Base-by-base conservation (phyloP, 2,888 invertebrate species). In the Pemphredon lugubris region DNA sequence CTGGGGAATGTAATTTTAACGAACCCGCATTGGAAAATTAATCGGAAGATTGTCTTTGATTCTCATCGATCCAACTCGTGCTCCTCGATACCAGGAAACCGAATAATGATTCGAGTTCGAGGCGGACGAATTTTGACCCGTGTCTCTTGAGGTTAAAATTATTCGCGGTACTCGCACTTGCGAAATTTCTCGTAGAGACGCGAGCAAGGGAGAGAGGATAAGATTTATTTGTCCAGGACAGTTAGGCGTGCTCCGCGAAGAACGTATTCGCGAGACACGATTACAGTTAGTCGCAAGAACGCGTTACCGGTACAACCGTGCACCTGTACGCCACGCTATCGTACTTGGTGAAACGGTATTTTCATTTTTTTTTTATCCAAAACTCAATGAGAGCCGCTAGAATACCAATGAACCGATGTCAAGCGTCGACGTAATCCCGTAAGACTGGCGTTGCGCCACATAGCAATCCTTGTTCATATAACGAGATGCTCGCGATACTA, bases 201-300 rank as follows among this genome's bases (percentile, higher is more conserved):
- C 37, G 21, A 4, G 0, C 30, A 18, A 13, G 4, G 11, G 37
- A 9, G 16, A 2, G 37, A 34, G n/a, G 21, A 30, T 40, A 32
- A 32, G 66, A 70, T 66, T 61, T 60, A 63, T 77, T 67, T 47
- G 55, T 63, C 58, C 37, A 39, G 60, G 70, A 77, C 74, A 67
- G 71, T 78, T 74, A 74, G 71, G 64, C 75, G 61, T 64, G 64
- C 40, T 44, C 45, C 18, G 26, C 44, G 23, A 66, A 63, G 45
- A 75, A 50, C 34, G 18, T 32, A 37, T 32, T 23, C 26, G n/a
- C 48, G 18, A 47, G 51, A 60, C 55, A 34, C 54, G 67, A 53
- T 63, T 77, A 77, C 78, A 68, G 78, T 77, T 77, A 77, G 39
- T 45, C 64, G 34, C 61, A 18, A 13, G 54, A 66, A 65, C 40